phyloP scores from a whole-genome alignment of 2,888 invertebrate species.

The Leptopilina myrica region DNA sequence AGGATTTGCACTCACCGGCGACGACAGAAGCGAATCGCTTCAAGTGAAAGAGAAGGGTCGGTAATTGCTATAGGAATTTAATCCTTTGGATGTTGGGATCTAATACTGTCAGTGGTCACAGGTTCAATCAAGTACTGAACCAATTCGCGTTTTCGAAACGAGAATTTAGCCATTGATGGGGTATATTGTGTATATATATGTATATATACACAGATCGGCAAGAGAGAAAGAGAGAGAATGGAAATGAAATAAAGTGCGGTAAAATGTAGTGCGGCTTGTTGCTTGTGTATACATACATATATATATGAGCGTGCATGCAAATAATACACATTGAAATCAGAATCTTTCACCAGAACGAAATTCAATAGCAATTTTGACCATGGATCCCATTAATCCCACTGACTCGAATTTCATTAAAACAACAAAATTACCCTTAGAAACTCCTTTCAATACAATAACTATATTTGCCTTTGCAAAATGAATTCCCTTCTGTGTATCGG shows the following conservation, averaged over 20 bases:
- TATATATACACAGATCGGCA: no score
- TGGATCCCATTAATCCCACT: conserved; percentile 4
- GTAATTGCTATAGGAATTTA: conserved; percentile 67
- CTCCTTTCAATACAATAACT: neutral
- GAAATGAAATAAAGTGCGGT: conserved; percentile 58
- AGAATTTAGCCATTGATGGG: conserved; percentile 58
- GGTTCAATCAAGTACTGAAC: conserved; percentile 67
- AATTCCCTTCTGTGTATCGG: neutral
- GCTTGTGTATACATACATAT: no score
- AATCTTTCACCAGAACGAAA: conserved; percentile 20
- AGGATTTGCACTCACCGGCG: conserved; percentile 22
- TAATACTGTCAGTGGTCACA: conserved; percentile 67
- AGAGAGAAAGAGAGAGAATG: conserved; percentile 38
- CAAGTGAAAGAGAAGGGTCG: conserved; percentile 56
- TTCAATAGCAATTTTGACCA: conserved; percentile 26
- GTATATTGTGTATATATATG: neutral
- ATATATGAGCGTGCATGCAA: neutral
- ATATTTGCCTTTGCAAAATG: neutral
- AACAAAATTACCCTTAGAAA: neutral
- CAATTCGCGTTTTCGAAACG: conserved; percentile 60
- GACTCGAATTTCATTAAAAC: conserved; percentile 1
- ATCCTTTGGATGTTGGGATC: conserved; percentile 66
- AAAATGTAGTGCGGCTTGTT: conserved; percentile 41
- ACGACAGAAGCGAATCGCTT: conserved; percentile 8
- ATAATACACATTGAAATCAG: conserved; percentile 9